A percentile compares a stretch with the other conserved stretches of the same genome.
Conservation (phyloP, 1,140 invertebrate genomes). For the Tetragnatha versicolor region DNA sequence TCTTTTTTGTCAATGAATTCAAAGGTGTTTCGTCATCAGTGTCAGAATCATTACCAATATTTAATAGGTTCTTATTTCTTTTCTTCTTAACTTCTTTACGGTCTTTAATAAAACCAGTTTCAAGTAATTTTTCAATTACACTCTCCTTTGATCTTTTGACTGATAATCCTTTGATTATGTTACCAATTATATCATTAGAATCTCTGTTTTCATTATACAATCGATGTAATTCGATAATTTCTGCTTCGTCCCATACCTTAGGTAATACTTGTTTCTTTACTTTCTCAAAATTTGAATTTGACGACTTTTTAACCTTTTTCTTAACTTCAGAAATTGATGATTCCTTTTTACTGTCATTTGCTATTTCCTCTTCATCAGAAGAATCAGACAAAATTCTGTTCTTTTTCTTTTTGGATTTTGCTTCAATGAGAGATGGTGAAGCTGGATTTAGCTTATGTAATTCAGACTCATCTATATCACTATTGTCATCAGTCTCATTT, state of each 20-base stretch:
- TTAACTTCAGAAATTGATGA: background rate
- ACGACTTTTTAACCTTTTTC: background rate
- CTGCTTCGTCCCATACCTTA: slow-evolving; percentile 35
- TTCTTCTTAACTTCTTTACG: slow-evolving; percentile 62
- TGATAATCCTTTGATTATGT: slow-evolving; percentile 60
- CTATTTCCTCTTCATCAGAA: background rate
- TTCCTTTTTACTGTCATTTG: background rate
- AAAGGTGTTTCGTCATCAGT: background rate
- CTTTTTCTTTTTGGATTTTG: background rate
- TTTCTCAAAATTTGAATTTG: background rate
- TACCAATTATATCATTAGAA: slow-evolving; percentile 60
- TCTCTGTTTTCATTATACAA: slow-evolving; percentile 23
- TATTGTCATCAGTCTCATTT: background rate
- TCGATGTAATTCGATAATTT: slow-evolving; percentile 29
- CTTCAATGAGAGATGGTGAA: background rate
- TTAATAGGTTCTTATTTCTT: background rate
- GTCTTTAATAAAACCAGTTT: slow-evolving; percentile 62
- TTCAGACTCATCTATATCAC: background rate
- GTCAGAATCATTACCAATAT: background rate
- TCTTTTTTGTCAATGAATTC: background rate
- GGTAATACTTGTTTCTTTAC: background rate
- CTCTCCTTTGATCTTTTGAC: slow-evolving; percentile 60
- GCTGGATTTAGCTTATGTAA: background rate
- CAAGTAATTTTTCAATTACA: slow-evolving; percentile 62
- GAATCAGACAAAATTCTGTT: slow-evolving; percentile 24